Evolutionary conservation across 1,140 invertebrate species (phyloP).

Genomic region (Eciton burchellii): DNA sequence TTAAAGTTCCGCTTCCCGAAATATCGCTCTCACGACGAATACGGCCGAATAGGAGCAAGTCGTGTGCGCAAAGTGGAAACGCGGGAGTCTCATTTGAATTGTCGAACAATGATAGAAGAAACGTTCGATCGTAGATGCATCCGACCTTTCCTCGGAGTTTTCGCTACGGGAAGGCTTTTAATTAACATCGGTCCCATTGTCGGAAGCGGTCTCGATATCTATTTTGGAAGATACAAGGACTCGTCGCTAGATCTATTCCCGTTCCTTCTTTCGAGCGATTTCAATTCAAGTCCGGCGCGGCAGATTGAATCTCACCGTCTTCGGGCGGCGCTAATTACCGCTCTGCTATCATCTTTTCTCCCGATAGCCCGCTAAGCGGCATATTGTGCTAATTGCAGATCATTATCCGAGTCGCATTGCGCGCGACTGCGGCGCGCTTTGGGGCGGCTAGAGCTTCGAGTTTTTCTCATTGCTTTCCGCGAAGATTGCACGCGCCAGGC

Average conservation of each 20-base stretch:
- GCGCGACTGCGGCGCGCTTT: not conserved
- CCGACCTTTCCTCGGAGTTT: constrained; percentile 50
- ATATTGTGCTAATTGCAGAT: constrained; percentile 51
- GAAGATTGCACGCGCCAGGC: not conserved
- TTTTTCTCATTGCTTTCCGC: constrained; percentile 1
- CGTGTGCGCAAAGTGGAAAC: constrained; percentile 48
- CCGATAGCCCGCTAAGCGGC: constrained; percentile 26
- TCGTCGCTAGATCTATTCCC: constrained; percentile 18
- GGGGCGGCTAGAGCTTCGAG: constrained; percentile 9
- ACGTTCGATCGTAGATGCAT: constrained; percentile 62
- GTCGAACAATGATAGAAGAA: constrained; percentile 48
- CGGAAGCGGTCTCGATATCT: constrained; percentile 64
- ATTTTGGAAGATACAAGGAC: constrained; percentile 69
- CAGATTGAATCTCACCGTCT: constrained; percentile 64
- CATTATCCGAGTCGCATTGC: constrained; percentile 39
- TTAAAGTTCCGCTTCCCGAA: constrained; percentile 34
- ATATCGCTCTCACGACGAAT: constrained; percentile 35
- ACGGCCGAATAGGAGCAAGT: constrained; percentile 29
- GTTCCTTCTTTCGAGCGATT: constrained; percentile 1
- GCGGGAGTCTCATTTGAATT: constrained; percentile 33
- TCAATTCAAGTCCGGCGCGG: constrained; percentile 51
- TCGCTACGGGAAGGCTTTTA: constrained; percentile 64
- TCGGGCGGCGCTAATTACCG: constrained; percentile 58
- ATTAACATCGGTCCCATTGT: constrained; percentile 66
- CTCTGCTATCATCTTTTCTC: constrained; percentile 23